Percentiles rank a stretch among this genome's conserved stretches.
Conservation (phyloP, 1,140 invertebrate genomes). For the Cyclina sinensis region DNA sequence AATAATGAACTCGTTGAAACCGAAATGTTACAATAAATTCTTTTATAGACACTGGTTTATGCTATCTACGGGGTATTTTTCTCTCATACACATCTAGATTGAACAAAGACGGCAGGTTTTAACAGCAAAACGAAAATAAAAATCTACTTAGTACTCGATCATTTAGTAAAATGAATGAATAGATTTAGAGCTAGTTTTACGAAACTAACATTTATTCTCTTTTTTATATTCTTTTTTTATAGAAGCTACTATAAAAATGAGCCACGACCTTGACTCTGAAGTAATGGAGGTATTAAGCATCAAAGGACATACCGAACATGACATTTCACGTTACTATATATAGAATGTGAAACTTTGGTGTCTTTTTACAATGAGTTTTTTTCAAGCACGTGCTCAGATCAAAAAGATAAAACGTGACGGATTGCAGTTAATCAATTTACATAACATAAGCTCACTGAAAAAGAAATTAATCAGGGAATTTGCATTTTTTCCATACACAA, state of each 20-base stretch:
- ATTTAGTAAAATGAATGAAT: too few species aligned
- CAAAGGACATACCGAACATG: background rate
- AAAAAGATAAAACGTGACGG: background rate
- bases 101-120: too few species aligned
- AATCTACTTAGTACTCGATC: too few species aligned
- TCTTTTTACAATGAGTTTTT: background rate
- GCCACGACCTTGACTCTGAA: background rate
- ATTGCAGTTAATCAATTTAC: background rate
- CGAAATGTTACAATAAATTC: background rate
- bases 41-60: background rate
- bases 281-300: background rate
- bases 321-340: background rate
- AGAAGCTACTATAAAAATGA: too few species aligned
- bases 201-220: too few species aligned
- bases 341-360: background rate
- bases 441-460: background rate
- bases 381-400: background rate
- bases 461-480: background rate
- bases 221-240: too few species aligned
- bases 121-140: too few species aligned
- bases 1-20: constrained; percentile 19
- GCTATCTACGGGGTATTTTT: too few species aligned
- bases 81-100: too few species aligned
- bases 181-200: too few species aligned
- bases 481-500: too few species aligned